These are phyloP conservation scores for Melanerpes aurifrons DNA, from an alignment of 2,113 vertebrate genomes.

Conservation along the genomic window DNA sequence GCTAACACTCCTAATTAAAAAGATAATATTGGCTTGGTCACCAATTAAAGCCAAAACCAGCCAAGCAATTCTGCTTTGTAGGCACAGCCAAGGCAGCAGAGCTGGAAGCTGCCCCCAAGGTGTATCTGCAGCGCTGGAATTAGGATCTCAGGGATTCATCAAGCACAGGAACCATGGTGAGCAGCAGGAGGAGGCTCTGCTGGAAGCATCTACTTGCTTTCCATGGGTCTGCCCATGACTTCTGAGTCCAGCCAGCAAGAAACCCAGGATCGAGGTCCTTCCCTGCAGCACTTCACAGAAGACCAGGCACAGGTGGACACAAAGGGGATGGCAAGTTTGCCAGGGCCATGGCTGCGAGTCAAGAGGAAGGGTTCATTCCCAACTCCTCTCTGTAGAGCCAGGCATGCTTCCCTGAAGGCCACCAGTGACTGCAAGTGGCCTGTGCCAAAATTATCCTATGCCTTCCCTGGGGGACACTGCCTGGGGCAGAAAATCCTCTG, in stretches of 20 bases:
- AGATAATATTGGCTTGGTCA: background rate
- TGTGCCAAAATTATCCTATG: too few relatives aligned
- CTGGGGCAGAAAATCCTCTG: too few relatives aligned
- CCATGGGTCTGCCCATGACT: background rate
- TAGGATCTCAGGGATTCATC: background rate
- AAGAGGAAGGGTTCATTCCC: too few relatives aligned
- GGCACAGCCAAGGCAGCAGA: background rate
- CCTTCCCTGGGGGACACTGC: too few relatives aligned
- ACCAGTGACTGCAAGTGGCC: too few relatives aligned
- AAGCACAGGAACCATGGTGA: accelerated
- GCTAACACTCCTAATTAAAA: conserved; percentile 11
- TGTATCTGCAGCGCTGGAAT: background rate
- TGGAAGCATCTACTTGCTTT: background rate
- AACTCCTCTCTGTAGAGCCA: too few relatives aligned
- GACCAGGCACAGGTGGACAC: background rate
- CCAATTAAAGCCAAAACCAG: background rate
- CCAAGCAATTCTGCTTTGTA: background rate
- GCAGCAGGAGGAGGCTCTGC: background rate
- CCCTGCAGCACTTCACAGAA: background rate
- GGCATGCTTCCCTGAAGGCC: too few relatives aligned
- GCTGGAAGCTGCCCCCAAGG: background rate
- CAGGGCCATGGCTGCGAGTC: too few relatives aligned
- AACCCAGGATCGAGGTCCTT: background rate
- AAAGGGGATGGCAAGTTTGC: background rate
- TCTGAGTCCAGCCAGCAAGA: background rate